A percentile compares a stretch with the other conserved stretches of the same genome.
Conservation (phyloP, 35 echinoderm and acorn worm genomes). For the Amphiura filiformis region DNA sequence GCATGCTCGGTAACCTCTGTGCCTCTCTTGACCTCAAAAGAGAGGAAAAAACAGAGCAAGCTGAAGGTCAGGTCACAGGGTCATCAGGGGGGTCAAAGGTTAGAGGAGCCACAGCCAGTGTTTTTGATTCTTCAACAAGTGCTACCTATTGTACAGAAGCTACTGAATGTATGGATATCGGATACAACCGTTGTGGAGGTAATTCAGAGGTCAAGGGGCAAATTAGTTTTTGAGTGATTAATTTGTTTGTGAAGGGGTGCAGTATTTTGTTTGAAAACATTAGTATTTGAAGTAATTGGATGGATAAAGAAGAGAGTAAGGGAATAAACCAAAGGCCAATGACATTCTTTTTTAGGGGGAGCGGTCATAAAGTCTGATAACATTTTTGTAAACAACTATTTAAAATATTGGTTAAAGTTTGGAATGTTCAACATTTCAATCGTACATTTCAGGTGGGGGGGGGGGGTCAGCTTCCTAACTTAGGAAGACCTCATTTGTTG, state of each 20-base stretch:
- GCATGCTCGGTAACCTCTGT: constrained; percentile 91
- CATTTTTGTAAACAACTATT: background rate
- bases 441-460: no score
- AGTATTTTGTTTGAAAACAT: background rate
- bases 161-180: constrained; percentile 80
- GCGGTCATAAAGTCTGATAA: no score
- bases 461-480: no score
- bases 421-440: no score
- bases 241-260: no score
- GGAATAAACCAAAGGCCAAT: no score
- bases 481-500: no score
- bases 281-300: background rate
- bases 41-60: constrained; percentile 53
- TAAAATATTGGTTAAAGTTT: no score
- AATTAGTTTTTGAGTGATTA: background rate
- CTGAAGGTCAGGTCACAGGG: constrained; percentile 28
- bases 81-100: constrained; percentile 21
- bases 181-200: constrained; percentile 82
- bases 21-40: constrained; percentile 81
- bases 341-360: no score
- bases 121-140: constrained; percentile 76
- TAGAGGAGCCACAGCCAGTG: constrained; percentile 86
- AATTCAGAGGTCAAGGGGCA: background rate
- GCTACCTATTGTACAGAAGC: constrained; percentile 82
- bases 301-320: no score